These are phyloP conservation scores for Chrysaora quinquecirrha DNA, from an alignment of 30 jellyfish, hydroid and myxozoan species.

Conservation along the genomic window DNA sequence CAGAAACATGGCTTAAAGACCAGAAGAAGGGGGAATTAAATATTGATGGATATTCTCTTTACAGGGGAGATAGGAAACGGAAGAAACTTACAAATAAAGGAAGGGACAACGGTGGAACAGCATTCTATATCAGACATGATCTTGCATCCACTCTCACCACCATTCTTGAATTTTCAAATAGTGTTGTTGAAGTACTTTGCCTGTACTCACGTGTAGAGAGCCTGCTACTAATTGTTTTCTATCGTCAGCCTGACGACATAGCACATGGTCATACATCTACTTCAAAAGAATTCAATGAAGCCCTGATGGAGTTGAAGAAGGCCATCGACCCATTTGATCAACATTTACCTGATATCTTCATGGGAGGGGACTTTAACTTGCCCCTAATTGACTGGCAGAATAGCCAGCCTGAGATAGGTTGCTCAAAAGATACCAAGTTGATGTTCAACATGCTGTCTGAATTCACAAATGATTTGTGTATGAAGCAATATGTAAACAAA, in stretches of 20 bases:
- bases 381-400: not conserved
- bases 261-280: conserved; percentile 19
- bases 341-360: not conserved
- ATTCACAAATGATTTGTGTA: not conserved
- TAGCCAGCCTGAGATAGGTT: too few species aligned
- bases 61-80: not conserved
- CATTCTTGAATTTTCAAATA: not conserved
- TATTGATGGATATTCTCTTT: conserved; percentile 1
- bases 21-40: conserved; percentile 1
- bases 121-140: conserved; percentile 11
- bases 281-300: not conserved
- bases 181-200: not conserved
- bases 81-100: conserved; percentile 1
- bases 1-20: conserved; percentile 21
- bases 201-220: not conserved
- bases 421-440: not conserved
- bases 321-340: not conserved
- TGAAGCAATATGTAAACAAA: not conserved
- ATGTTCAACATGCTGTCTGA: not conserved
- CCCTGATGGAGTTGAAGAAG: not conserved
- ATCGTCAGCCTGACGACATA: not conserved
- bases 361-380: conserved; percentile 26
- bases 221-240: not conserved
- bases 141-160: not conserved
- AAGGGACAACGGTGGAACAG: conserved; percentile 7